These are phyloP conservation scores for Laspeyria flexula DNA, from an alignment of 2,888 invertebrate species.

Conservation along the genomic window DNA sequence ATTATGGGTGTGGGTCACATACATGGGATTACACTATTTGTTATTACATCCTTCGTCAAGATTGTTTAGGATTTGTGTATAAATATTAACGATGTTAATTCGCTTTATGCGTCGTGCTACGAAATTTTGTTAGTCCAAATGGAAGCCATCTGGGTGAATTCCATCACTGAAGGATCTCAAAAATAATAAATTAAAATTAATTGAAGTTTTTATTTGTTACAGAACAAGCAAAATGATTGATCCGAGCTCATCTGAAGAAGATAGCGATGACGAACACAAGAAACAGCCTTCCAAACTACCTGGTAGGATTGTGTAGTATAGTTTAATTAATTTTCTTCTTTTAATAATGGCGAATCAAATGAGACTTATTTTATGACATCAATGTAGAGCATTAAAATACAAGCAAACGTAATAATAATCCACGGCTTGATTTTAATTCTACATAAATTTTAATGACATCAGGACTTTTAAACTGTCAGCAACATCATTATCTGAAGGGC, in stretches of 20 bases:
- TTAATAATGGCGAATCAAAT: too few relatives aligned
- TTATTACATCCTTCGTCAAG: too few relatives aligned
- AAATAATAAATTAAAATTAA: too few relatives aligned
- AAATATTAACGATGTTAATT: too few relatives aligned
- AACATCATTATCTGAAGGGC: background rate
- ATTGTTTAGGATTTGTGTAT: too few relatives aligned
- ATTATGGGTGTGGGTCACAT: too few relatives aligned
- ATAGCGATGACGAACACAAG: constrained; percentile 96
- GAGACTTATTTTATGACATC: background rate
- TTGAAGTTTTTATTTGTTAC: constrained; percentile 31
- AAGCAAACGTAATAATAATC: background rate
- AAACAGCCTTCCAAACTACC: constrained; percentile 78
- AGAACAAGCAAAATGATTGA: constrained; percentile 91
- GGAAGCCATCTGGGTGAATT: too few relatives aligned
- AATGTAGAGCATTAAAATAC: background rate
- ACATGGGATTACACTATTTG: too few relatives aligned
- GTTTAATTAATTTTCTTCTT: too few relatives aligned
- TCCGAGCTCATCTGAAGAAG: constrained; percentile 98
- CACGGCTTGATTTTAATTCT: background rate
- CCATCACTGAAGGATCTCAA: too few relatives aligned
- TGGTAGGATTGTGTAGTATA: constrained; percentile 49
- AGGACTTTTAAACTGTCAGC: background rate
- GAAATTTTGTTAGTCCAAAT: too few relatives aligned
- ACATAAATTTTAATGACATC: background rate
- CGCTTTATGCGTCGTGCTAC: too few relatives aligned